A percentile compares a stretch with the other conserved stretches of the same genome.
These are phyloP conservation scores for Pollenia labialis DNA, from an alignment of 2,888 invertebrate species.

Conservation along the genomic window DNA sequence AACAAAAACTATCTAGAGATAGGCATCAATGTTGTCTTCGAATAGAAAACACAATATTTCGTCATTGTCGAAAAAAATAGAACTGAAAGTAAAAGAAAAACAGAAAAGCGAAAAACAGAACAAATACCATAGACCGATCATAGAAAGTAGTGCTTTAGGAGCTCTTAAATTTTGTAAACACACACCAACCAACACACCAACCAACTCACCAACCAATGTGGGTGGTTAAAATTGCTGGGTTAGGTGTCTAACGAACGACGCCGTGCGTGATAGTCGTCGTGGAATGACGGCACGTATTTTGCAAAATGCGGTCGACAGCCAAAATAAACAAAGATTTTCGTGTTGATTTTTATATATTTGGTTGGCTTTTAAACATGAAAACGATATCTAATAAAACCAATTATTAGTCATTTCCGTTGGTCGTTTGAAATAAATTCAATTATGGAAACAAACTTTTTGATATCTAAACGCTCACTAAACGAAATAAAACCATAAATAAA, in stretches of 20 bases:
- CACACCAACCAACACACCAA: background rate
- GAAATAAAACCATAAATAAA: background rate
- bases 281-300: slow-evolving; percentile 59
- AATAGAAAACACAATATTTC: slow-evolving; percentile 33
- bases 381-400: slow-evolving; percentile 71
- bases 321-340: slow-evolving; percentile 65
- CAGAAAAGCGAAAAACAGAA: background rate
- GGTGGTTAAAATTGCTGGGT: slow-evolving; percentile 51
- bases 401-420: slow-evolving; percentile 71
- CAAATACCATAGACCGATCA: background rate
- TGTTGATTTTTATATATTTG: slow-evolving; percentile 49
- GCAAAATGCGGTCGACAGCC: slow-evolving; percentile 68
- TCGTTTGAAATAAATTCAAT: slow-evolving; percentile 59
- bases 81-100: background rate
- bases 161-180: slow-evolving; percentile 41
- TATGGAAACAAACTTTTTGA: slow-evolving; percentile 55
- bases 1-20: background rate
- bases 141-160: slow-evolving; percentile 33
- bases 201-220: background rate
- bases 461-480: slow-evolving; percentile 2
- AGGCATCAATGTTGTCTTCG: slow-evolving; percentile 7
- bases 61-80: slow-evolving; percentile 19
- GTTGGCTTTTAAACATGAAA: slow-evolving; percentile 58
- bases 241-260: slow-evolving; percentile 16
- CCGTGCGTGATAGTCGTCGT: slow-evolving; percentile 35